These are phyloP conservation scores for Brotula barbata DNA, from an alignment of 2,797 vertebrate genomes.

Conservation along the genomic window DNA sequence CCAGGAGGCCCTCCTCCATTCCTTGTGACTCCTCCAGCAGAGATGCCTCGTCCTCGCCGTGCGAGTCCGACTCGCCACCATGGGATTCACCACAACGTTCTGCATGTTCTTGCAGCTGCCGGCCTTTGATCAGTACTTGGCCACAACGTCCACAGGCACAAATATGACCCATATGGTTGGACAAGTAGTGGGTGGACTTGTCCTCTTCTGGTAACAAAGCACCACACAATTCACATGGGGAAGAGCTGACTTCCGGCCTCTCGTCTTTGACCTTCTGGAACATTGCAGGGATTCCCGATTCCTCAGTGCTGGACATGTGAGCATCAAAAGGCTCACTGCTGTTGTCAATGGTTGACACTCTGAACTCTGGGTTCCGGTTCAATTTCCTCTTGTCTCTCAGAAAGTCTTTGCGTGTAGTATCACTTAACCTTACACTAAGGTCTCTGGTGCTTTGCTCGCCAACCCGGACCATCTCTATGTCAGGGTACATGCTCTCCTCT, in stretches of 20 bases:
- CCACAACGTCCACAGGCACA: constrained; percentile 97
- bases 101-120: constrained; percentile 94
- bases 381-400: constrained; percentile 66
- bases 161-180: constrained; percentile 95
- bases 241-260: constrained; percentile 48
- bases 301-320: constrained; percentile 64
- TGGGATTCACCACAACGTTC: constrained; percentile 93
- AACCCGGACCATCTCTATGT: constrained; percentile 86
- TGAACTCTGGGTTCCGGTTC: constrained; percentile 51
- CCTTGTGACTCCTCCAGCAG: constrained; percentile 81
- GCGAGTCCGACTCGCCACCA: constrained; percentile 82
- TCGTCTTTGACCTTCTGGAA: constrained; percentile 76
- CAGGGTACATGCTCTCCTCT: constrained; percentile 81
- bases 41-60: constrained; percentile 80
- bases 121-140: constrained; percentile 94
- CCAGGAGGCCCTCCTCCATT: constrained; percentile 86
- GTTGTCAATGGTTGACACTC: constrained; percentile 64
- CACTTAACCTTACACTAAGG: constrained; percentile 73
- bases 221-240: constrained; percentile 92
- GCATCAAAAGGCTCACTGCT: constrained; percentile 61
- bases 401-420: constrained; percentile 67
- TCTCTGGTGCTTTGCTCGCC: constrained; percentile 81
- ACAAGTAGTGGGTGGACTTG: constrained; percentile 92
- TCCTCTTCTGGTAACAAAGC: constrained; percentile 87
- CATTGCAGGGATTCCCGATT: constrained; percentile 59